These are phyloP conservation scores for Liposcelis brunnea DNA, from an alignment of 2,888 invertebrate species.

Conservation along the genomic window DNA sequence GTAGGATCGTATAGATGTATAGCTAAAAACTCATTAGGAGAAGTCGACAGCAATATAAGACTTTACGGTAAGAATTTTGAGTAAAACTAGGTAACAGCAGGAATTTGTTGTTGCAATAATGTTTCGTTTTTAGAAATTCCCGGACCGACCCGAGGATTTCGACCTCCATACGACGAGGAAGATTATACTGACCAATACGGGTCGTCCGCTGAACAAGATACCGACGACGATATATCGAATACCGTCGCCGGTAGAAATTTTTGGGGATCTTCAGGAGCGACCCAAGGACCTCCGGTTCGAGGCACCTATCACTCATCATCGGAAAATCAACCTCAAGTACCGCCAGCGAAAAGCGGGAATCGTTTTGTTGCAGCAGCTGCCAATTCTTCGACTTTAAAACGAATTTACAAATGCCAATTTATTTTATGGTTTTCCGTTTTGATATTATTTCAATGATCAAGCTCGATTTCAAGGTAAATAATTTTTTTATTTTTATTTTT, in stretches of 20 bases:
- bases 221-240: slow-evolving; percentile 37
- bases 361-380: background rate
- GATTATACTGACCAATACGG: slow-evolving; percentile 43
- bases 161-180: slow-evolving; percentile 32
- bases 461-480: background rate
- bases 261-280: background rate
- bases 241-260: slow-evolving; percentile 19
- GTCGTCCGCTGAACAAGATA: slow-evolving; percentile 53
- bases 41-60: slow-evolving; percentile 72
- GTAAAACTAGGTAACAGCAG: no score
- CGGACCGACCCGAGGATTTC: slow-evolving; percentile 43
- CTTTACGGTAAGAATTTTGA: slow-evolving; percentile 51
- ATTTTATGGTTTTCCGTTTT: background rate
- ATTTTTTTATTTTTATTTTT: background rate
- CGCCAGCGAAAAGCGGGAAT: background rate
- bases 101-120: background rate
- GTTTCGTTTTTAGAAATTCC: slow-evolving; percentile 44
- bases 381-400: background rate
- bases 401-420: background rate
- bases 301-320: background rate
- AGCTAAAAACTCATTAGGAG: slow-evolving; percentile 73
- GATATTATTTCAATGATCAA: background rate
- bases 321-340: slow-evolving; percentile 1
- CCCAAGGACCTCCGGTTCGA: background rate
- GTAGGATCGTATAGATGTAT: slow-evolving; percentile 72